A percentile compares a stretch with the other conserved stretches of the same genome.
Conservation (phyloP, 2,113 vertebrate species). For the Myiopsitta monachus region DNA sequence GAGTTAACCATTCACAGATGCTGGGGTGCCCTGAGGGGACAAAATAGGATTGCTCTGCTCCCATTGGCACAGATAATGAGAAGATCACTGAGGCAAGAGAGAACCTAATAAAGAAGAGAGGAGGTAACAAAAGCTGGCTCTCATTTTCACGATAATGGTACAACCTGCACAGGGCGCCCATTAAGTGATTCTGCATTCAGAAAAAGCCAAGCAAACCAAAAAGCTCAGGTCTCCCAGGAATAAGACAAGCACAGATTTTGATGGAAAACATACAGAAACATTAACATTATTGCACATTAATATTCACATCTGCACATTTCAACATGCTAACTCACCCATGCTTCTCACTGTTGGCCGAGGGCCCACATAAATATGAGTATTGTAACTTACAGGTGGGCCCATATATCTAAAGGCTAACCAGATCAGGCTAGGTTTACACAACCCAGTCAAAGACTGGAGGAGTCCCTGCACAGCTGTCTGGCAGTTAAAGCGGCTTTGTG, state of each 20-base stretch:
- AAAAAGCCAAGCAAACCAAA: neutral
- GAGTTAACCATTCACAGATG: conserved; percentile 65
- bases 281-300: neutral
- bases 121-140: neutral
- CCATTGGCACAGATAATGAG: conserved; percentile 8
- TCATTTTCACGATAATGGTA: conserved; percentile 22
- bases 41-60: conserved; percentile 15
- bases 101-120: neutral
- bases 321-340: neutral
- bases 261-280: neutral
- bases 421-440: neutral
- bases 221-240: neutral
- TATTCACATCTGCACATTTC: neutral
- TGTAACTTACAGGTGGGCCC: neutral
- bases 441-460: neutral
- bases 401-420: neutral
- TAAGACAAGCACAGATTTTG: neutral
- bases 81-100: neutral
- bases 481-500: neutral
- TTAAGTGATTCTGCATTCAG: neutral
- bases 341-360: neutral
- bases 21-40: conserved; percentile 39
- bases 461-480: neutral
- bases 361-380: neutral
- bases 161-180: neutral